Percentiles rank a stretch among this genome's conserved stretches.
Evolutionary conservation across 2,888 invertebrate species (phyloP).

Genomic region (Lucinisca nassula): DNA sequence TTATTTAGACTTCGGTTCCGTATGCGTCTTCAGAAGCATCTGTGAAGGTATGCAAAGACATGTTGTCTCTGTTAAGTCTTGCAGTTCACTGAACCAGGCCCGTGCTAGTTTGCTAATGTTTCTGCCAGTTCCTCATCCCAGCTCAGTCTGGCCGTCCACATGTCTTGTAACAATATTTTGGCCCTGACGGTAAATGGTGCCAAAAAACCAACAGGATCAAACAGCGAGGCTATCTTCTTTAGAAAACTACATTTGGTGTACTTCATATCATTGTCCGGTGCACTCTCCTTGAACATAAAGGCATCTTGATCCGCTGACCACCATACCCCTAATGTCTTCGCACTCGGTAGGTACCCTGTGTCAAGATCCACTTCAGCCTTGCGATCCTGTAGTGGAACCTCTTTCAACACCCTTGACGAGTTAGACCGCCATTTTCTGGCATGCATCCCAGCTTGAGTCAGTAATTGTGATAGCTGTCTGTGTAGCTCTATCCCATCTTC

Average conservation of each 20-base stretch:
- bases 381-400: constrained; percentile 50
- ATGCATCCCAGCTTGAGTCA: constrained; percentile 36
- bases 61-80: neutral
- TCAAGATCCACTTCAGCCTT: constrained; percentile 37
- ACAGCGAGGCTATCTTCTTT: constrained; percentile 72
- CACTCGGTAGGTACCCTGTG: constrained; percentile 34
- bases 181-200: constrained; percentile 69
- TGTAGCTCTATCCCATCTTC: constrained; percentile 39
- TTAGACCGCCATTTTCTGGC: constrained; percentile 34
- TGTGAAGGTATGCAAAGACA: no score
- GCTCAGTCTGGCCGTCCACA: constrained; percentile 73
- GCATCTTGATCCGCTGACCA: constrained; percentile 52
- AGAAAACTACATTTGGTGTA: constrained; percentile 76
- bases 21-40: no score
- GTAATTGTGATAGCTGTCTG: constrained; percentile 26
- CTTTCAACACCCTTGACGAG: constrained; percentile 28
- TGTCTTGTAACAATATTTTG: constrained; percentile 79
- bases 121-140: constrained; percentile 77
- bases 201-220: constrained; percentile 83
- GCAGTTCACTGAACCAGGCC: neutral
- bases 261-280: neutral
- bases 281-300: constrained; percentile 36
- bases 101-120: neutral
- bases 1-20: no score
- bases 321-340: constrained; percentile 64